Evolutionary conservation across 2,888 invertebrate species (phyloP).

Genomic region (Ormyrus nitidulus): DNA sequence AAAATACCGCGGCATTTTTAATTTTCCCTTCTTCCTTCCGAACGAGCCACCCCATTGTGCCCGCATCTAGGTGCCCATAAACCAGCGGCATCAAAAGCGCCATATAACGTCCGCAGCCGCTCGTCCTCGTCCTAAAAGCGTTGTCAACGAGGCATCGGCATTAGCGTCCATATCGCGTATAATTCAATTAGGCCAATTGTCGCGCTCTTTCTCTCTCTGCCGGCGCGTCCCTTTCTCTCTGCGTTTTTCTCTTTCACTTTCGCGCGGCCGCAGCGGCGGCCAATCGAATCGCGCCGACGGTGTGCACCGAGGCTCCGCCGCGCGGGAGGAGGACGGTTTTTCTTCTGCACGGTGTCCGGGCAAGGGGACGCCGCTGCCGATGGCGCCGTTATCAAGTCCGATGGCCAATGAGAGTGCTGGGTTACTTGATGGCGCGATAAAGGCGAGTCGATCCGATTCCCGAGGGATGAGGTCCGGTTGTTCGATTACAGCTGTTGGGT

Average conservation of each 20-base stretch:
- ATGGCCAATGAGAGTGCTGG: background rate
- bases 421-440: background rate
- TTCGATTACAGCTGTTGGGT: too few relatives aligned
- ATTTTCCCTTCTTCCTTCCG: too few relatives aligned
- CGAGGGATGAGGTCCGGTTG: too few relatives aligned
- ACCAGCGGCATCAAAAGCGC: too few relatives aligned
- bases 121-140: too few relatives aligned
- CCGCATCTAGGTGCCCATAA: too few relatives aligned
- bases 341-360: too few relatives aligned
- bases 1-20: too few relatives aligned
- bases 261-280: background rate
- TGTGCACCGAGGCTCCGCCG: too few relatives aligned
- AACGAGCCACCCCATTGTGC: too few relatives aligned
- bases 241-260: background rate
- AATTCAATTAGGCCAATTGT: constrained; percentile 44
- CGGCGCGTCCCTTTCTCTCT: background rate
- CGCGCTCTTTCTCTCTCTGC: background rate
- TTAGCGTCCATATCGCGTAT: background rate
- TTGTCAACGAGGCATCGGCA: background rate
- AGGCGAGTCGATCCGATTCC: background rate
- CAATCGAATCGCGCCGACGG: constrained; percentile 2
- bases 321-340: background rate
- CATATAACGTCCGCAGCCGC: too few relatives aligned
- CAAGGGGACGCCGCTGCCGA: too few relatives aligned
- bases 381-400: background rate